Evolutionary conservation across 2,797 vertebrate species (phyloP), one percentile per base, ranked within the genome.

Genomic region (Tiaroga cobitis): DNA sequence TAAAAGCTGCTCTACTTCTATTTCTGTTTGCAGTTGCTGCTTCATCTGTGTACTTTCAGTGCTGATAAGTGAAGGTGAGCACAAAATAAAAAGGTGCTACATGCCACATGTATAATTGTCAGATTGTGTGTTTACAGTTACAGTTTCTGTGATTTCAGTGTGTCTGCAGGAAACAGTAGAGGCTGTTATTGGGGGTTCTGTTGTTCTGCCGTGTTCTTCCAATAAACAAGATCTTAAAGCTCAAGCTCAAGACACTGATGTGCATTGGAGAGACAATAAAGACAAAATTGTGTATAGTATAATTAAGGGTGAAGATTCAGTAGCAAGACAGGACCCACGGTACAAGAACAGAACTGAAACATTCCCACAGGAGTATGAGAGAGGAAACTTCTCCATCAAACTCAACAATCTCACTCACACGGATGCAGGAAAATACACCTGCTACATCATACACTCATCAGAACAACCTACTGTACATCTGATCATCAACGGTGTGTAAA

Each of bases 331-430:
- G 78, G 6, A 67, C 4, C 1, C 4, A 1, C 11, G 0, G 18
- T 85, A 51, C 69, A 51, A 26, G 4, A 43, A 29, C 32, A 54
- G 77, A 73, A 24, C 18, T 2, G 13, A 43, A 8, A 41, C 10
- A 2, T 80, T 85, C 15, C 68, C 39, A 6, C 0, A 3, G 0
- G 84, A 81, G 43, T 32, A 51, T 26, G 0, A 24, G 2, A 67
- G 63, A 9, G 68, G 76, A 29, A 85, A 85, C 7, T 85, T 63
- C 29, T 85, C 83, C 10, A 70, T 79, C 49, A 77, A 29, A 59
- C 82, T 84, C 15, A 10, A 0, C 0, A 4, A 61, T 16, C 63
- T 84, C 18, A 56, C 5, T 2, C 10, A 5, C 10, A 11, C 13
- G 29, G 83, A 80, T 43, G 29, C 24, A 15, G 67, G 83, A 80